These are phyloP conservation scores for Otis tarda DNA, from an alignment of 2,113 vertebrate species.

Conservation along the genomic window DNA sequence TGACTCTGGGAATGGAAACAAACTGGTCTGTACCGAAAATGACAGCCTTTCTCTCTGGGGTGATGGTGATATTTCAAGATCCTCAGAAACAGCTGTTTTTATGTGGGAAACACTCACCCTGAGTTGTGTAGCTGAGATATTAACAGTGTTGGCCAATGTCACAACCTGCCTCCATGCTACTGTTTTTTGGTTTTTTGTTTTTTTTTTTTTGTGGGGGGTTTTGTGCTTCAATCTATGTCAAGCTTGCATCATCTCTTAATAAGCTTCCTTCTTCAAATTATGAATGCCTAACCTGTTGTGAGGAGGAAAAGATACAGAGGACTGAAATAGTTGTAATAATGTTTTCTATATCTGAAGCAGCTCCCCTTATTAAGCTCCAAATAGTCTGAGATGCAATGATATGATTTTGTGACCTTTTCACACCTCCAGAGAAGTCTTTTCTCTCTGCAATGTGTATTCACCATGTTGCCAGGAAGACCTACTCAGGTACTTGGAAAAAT, in stretches of 20 bases:
- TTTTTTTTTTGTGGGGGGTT: neutral
- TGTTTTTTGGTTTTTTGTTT: too few species aligned
- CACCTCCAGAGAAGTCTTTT: neutral
- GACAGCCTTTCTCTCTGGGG: neutral
- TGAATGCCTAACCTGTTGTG: neutral
- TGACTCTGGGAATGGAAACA: neutral
- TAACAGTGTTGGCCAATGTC: neutral
- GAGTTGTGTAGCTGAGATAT: neutral
- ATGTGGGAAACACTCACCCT: neutral
- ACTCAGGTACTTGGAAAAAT: neutral
- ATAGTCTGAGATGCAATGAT: neutral
- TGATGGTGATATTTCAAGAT: neutral
- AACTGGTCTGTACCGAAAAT: neutral
- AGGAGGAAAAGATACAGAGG: neutral
- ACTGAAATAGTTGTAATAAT: neutral
- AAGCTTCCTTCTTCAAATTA: neutral
- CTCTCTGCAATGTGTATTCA: neutral
- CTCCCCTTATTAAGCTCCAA: neutral
- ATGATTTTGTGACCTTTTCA: neutral
- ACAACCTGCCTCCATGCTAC: neutral
- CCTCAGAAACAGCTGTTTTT: neutral
- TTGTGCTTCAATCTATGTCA: neutral
- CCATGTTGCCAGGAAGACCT: neutral
- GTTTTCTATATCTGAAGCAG: neutral
- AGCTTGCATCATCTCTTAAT: neutral